Evolutionary conservation across 1,140 invertebrate species (phyloP).

Genomic region (Macrocentrus cingulum): DNA sequence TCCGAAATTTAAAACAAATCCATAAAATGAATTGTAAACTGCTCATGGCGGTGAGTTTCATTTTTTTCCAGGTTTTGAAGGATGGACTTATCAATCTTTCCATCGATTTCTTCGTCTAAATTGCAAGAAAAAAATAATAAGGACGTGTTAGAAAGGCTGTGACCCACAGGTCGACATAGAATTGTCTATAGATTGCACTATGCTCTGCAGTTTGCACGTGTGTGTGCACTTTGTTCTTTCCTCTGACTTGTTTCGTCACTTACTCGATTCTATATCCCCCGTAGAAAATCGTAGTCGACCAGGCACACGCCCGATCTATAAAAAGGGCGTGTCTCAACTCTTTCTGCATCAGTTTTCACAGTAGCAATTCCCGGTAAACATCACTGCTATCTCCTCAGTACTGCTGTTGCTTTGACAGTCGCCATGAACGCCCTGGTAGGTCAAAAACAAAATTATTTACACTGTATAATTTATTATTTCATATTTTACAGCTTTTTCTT

Average conservation of each 20-base stretch:
- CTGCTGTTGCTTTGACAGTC: constrained; percentile 17
- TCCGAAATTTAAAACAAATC: too few relatives aligned
- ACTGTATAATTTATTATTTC: too few relatives aligned
- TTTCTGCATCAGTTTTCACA: constrained; percentile 43
- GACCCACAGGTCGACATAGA: constrained; percentile 1
- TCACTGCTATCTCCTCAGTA: background rate
- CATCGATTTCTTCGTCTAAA: background rate
- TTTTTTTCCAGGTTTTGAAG: too few relatives aligned
- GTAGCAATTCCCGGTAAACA: constrained; percentile 24
- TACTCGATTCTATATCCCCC: constrained; percentile 14
- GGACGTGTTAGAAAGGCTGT: constrained; percentile 43
- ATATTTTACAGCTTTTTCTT: constrained; percentile 38
- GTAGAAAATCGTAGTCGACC: constrained; percentile 36
- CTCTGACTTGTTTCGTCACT: constrained; percentile 27
- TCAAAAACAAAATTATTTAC: too few relatives aligned
- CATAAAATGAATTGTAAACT: too few relatives aligned
- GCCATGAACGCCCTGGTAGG: constrained; percentile 52
- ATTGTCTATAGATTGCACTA: constrained; percentile 22
- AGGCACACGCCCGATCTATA: constrained; percentile 41
- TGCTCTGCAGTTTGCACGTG: background rate
- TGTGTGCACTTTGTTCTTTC: constrained; percentile 17
- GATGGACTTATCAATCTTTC: background rate
- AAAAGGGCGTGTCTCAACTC: constrained; percentile 40
- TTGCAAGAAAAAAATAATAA: constrained; percentile 11
- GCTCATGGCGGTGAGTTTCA: too few relatives aligned